Evolutionary conservation across 2,797 vertebrate species (phyloP).

Genomic region (Amazonetta brasiliensis): DNA sequence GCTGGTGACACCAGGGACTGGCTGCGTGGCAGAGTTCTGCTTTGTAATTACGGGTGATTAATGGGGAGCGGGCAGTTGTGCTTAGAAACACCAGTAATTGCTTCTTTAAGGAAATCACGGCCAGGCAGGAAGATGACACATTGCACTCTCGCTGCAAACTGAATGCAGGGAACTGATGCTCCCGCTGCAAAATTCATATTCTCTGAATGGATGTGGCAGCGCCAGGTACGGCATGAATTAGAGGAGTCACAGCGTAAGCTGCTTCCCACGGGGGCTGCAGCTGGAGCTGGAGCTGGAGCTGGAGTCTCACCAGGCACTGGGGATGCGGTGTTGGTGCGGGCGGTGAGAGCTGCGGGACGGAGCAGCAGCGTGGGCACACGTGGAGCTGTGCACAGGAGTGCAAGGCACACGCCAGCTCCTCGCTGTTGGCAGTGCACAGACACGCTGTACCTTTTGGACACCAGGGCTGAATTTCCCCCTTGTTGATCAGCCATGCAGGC

Average conservation of each 20-base stretch:
- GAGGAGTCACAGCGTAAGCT: background rate
- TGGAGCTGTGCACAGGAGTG: accelerated
- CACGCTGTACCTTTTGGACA: background rate
- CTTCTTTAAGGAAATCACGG: constrained; percentile 61
- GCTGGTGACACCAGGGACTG: constrained; percentile 67
- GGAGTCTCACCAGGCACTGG: background rate
- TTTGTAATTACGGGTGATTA: constrained; percentile 78
- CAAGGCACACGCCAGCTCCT: accelerated
- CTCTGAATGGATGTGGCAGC: background rate
- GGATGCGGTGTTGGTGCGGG: accelerated
- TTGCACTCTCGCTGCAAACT: background rate
- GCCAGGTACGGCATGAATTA: background rate
- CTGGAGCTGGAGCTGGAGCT: background rate
- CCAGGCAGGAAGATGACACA: background rate
- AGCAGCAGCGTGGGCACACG: accelerated
- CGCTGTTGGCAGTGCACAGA: background rate
- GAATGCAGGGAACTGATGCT: background rate
- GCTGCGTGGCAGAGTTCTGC: constrained; percentile 64
- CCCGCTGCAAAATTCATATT: background rate
- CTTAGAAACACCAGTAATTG: constrained; percentile 68
- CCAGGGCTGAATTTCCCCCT: background rate
- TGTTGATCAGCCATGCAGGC: background rate
- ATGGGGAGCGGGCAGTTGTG: constrained; percentile 66
- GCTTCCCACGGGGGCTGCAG: background rate
- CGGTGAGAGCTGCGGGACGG: accelerated